A percentile compares a stretch with the other conserved stretches of the same genome.
Conservation (phyloP, 2,113 vertebrate species). For the Odocoileus virginianus region DNA sequence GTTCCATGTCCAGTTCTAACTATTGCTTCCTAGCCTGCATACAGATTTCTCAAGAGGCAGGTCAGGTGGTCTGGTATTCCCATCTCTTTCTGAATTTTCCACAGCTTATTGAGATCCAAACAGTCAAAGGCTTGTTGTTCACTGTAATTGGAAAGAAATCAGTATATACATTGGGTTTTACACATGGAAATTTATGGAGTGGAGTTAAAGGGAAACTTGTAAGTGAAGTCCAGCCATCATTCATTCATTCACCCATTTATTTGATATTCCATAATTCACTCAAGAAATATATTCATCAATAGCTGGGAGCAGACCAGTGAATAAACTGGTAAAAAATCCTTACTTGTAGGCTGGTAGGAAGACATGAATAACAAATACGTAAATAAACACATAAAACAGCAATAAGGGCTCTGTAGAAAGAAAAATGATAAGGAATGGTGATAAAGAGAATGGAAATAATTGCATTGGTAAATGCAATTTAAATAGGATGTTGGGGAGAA, state of each 20-base stretch:
- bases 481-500: background rate
- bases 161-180: background rate
- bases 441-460: background rate
- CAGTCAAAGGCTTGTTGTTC: background rate
- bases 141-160: background rate
- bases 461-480: background rate
- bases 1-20: background rate
- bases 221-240: background rate
- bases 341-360: background rate
- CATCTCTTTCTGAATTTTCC: background rate
- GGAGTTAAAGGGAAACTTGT: background rate
- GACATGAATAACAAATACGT: background rate
- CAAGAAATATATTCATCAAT: background rate
- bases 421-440: background rate
- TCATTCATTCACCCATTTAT: background rate
- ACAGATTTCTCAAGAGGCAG: background rate
- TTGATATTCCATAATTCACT: background rate
- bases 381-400: background rate
- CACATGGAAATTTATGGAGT: background rate
- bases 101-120: background rate
- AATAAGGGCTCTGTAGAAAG: background rate
- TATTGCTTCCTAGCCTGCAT: background rate
- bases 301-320: background rate
- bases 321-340: background rate
- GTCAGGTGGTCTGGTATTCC: background rate